A percentile compares a stretch with the other conserved stretches of the same genome.
phyloP scores from a whole-genome alignment of 2,888 invertebrate genomes.

The Rhagophthalmus giganteus region DNA sequence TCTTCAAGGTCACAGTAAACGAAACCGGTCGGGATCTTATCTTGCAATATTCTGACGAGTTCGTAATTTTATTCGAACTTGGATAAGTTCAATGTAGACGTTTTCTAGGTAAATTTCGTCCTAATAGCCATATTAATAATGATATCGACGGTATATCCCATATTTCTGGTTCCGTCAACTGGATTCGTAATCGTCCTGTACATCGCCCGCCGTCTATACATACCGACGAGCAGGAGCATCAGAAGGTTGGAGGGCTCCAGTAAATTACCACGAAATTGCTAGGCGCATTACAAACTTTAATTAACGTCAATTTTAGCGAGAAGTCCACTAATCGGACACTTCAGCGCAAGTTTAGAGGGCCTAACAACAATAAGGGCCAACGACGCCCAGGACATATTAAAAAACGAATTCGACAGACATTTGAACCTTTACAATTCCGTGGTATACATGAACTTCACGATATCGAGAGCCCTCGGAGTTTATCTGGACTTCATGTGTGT shows the following conservation, averaged over 20 bases:
- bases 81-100: too few relatives aligned
- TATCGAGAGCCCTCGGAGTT: slow-evolving; percentile 46
- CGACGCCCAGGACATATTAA: slow-evolving; percentile 45
- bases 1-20: too few relatives aligned
- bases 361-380: slow-evolving; percentile 49
- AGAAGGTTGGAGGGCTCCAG: slow-evolving; percentile 68
- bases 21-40: too few relatives aligned
- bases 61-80: too few relatives aligned
- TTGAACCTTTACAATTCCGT: slow-evolving; percentile 49
- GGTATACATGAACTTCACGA: slow-evolving; percentile 44
- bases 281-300: slow-evolving; percentile 1
- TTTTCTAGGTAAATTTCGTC: slow-evolving; percentile 4
- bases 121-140: background rate
- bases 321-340: slow-evolving; percentile 51
- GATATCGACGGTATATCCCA: slow-evolving; percentile 60
- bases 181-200: slow-evolving; percentile 65
- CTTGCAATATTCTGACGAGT: too few relatives aligned
- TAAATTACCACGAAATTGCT: slow-evolving; percentile 20
- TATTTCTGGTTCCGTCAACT: slow-evolving; percentile 65
- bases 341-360: slow-evolving; percentile 52
- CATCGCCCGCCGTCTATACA: slow-evolving; percentile 64
- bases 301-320: slow-evolving; percentile 46
- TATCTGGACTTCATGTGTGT: slow-evolving; percentile 44
- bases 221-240: slow-evolving; percentile 71
- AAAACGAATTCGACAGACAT: slow-evolving; percentile 49